Evolutionary conservation across 2,113 vertebrate species (phyloP), one percentile per base, ranked within the genome.

Genomic region (Dicerorhinus sumatrensis): DNA sequence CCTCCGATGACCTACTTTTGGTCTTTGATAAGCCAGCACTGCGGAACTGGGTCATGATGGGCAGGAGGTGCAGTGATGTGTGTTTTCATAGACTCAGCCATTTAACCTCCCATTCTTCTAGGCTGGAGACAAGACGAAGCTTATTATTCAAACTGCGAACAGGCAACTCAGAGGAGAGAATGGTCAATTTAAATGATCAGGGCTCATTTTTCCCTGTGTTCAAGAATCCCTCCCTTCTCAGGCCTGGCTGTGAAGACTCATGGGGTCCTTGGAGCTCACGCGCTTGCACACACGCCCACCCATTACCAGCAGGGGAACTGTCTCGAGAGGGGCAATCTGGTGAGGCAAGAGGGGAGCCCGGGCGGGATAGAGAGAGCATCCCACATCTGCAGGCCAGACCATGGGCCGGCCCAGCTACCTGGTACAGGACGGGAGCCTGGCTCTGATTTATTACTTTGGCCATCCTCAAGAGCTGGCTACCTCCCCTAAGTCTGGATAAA

Each of bases 31-130:
- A 95, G 95, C 95, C 94, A 56, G 95, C 96, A 96, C 97, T 92
- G 96, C 94, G 97, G 98, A 99, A 98, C 87, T 98, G 98, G 98
- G 98, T 98, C 98, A 97, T 5, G 73, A 92, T 10, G 85, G 46
- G 94, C 79, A 81, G n/a, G 56, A 80, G 81, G 91, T 86, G 91
- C 31, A 62, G 87, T 56, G 96, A 97, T n/a, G 87, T 13, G 76
- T 76, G 88, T 87, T 97, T 96, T 94, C 77, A 96, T 51, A 96
- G 96, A 95, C 97, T 82, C 85, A 81, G 96, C 96, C 95, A 77
- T 91, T 96, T 94, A 92, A 97, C 97, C 85, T 87, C 94, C 97
- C 77, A 36, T 33, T 97, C 89, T 80, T 82, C 91, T 82, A 29
- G 95, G 89, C 97, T 86, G 62, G 25, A 18, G 33, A 92, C 95